A percentile compares a stretch with the other conserved stretches of the same genome.
phyloP scores from a whole-genome alignment of 2,797 vertebrate genomes.

The Morelia viridis region DNA sequence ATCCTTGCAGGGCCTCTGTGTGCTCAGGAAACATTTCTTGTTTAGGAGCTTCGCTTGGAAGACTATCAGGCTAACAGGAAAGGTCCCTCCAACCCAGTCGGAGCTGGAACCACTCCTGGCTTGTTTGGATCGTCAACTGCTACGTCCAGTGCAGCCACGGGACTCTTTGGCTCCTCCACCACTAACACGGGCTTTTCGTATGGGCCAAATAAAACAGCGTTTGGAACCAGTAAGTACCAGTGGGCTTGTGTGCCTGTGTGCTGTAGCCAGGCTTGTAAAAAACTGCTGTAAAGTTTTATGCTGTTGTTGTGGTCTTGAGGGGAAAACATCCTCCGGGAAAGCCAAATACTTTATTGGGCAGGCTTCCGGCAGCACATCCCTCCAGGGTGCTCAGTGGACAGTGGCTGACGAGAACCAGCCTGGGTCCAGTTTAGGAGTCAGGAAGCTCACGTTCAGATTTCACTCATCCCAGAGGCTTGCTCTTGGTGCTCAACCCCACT shows the following conservation, averaged over 20 bases:
- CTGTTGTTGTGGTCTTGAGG: too few relatives aligned
- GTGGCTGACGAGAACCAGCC: too few relatives aligned
- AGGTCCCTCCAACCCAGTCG: conserved; percentile 88
- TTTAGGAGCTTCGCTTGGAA: conserved; percentile 91
- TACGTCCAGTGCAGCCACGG: conserved; percentile 82
- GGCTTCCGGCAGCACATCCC: too few relatives aligned
- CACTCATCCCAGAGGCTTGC: too few relatives aligned
- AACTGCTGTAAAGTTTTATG: rapidly evolving
- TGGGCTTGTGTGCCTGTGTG: not conserved
- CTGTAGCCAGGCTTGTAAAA: not conserved
- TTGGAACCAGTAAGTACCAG: conserved; percentile 82
- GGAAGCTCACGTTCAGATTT: too few relatives aligned
- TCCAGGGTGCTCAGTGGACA: not conserved
- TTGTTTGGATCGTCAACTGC: conserved; percentile 84
- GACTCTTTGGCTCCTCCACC: conserved; percentile 86
- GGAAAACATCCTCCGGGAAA: not conserved
- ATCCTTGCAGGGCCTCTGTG: rapidly evolving
- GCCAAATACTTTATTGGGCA: not conserved
- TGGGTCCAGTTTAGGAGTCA: not conserved
- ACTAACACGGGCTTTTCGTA: conserved; percentile 88
- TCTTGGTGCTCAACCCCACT: too few relatives aligned
- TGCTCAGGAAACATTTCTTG: not conserved
- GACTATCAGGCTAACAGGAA: conserved; percentile 95
- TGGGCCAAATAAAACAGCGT: conserved; percentile 86
- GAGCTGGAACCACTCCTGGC: conserved; percentile 75